Conservation (phyloP, 2,888 invertebrate species). For the Pantelozetes paolii region DNA sequence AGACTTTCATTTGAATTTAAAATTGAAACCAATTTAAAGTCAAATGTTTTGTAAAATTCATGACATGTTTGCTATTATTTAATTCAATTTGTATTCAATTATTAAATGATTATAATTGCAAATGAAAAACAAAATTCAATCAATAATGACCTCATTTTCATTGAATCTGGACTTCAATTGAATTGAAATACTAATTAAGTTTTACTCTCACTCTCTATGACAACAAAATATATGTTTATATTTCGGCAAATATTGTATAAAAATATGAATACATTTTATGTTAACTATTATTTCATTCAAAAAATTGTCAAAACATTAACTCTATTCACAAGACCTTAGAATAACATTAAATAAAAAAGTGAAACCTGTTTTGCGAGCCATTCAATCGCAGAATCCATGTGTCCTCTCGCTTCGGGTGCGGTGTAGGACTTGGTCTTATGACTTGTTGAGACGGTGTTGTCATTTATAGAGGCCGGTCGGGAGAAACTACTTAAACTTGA, state of each 20-base stretch:
- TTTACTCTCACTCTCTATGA: neutral
- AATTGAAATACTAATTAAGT: neutral
- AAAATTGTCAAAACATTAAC: no score
- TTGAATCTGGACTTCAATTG: neutral
- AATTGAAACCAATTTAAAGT: no score
- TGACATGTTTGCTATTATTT: no score
- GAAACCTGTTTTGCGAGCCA: conserved; percentile 36
- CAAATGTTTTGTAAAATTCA: no score
- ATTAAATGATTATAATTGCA: no score
- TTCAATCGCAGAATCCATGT: conserved; percentile 22
- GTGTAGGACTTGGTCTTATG: conserved; percentile 20
- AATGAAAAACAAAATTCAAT: neutral
- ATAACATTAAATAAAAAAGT: no score
- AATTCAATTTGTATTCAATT: no score
- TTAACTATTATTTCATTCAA: no score
- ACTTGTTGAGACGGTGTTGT: neutral
- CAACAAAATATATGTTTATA: neutral
- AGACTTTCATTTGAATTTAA: no score
- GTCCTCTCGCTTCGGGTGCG: conserved; percentile 16
- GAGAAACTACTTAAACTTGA: conserved; percentile 31
- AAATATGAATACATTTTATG: no score
- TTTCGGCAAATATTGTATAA: no score
- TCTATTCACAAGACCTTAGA: no score
- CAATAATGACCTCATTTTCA: neutral
- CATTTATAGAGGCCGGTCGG: conserved; percentile 19